Conservation (phyloP, 2,797 vertebrate genomes). For the Gallinago nigripennis region DNA sequence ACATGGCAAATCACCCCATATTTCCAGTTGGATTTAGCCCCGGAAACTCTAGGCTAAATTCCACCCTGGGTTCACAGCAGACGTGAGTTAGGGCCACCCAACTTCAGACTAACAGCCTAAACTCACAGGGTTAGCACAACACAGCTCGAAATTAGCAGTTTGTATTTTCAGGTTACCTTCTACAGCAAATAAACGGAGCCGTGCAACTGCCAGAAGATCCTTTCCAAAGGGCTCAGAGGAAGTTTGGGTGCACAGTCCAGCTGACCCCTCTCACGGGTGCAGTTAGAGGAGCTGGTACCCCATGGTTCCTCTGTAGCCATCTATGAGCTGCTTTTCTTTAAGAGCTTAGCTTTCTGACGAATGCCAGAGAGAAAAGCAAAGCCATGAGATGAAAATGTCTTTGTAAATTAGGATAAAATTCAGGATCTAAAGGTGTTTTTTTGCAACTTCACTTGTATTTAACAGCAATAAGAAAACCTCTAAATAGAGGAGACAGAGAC, state of each 20-base stretch:
- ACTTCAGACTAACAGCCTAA: not conserved
- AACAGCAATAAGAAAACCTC: not conserved
- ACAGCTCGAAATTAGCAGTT: not conserved
- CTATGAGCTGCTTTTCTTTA: not conserved
- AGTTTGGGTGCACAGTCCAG: not conserved
- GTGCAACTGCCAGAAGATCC: not conserved
- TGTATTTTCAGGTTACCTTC: not conserved
- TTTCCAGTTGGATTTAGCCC: not conserved
- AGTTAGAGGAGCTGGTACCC: not conserved
- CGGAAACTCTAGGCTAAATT: not conserved
- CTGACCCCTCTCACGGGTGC: not conserved
- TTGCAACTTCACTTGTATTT: not conserved
- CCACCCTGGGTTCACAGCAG: not conserved
- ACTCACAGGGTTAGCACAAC: not conserved
- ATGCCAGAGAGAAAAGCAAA: not conserved
- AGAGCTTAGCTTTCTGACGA: not conserved
- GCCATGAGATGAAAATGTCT: not conserved
- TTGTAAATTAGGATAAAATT: not conserved
- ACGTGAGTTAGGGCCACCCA: not conserved
- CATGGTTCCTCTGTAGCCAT: not conserved
- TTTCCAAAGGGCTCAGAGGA: not conserved
- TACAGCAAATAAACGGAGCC: not conserved
- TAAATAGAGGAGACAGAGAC: not conserved
- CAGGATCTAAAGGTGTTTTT: not conserved
- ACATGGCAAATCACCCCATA: not conserved